Evolutionary conservation across 2,113 vertebrate species (phyloP).

Genomic region (Gymnocephalus cernua): DNA sequence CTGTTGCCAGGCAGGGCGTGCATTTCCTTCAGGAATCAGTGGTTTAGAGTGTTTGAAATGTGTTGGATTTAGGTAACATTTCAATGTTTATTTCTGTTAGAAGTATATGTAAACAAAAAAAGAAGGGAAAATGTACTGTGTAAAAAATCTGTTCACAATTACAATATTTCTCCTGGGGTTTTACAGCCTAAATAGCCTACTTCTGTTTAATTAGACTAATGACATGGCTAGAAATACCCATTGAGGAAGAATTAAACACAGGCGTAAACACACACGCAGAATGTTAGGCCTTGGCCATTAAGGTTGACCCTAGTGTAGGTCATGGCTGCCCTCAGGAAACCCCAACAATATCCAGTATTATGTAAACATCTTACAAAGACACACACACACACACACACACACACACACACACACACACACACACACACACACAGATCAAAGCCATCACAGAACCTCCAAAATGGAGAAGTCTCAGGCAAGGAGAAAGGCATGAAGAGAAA

Average conservation of each 20-base stretch:
- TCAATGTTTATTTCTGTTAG: neutral
- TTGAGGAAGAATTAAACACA: conserved; percentile 20
- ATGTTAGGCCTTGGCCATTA: neutral
- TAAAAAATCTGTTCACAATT: neutral
- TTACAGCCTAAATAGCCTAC: neutral
- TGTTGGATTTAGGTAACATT: neutral
- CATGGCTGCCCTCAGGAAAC: neutral
- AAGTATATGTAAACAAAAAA: neutral
- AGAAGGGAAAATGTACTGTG: neutral
- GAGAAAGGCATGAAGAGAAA: conserved; percentile 7
- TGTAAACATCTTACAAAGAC: neutral
- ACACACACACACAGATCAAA: conserved; percentile 23
- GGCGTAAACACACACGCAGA: conserved; percentile 1
- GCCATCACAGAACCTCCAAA: neutral
- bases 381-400: neutral
- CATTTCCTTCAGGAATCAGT: neutral
- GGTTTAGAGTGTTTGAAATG: neutral
- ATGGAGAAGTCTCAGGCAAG: conserved; percentile 3
- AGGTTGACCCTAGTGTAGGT: neutral
- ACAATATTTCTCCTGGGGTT: neutral
- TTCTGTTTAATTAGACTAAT: conserved; percentile 36
- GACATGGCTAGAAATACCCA: conserved; percentile 16
- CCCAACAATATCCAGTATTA: neutral
- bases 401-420: conserved; percentile 7
- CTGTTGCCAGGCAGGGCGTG: conserved; percentile 23